Evolutionary conservation across 2,797 vertebrate species (phyloP), one percentile per base, ranked within the genome.

Genomic region (Moxostoma hubbsi): DNA sequence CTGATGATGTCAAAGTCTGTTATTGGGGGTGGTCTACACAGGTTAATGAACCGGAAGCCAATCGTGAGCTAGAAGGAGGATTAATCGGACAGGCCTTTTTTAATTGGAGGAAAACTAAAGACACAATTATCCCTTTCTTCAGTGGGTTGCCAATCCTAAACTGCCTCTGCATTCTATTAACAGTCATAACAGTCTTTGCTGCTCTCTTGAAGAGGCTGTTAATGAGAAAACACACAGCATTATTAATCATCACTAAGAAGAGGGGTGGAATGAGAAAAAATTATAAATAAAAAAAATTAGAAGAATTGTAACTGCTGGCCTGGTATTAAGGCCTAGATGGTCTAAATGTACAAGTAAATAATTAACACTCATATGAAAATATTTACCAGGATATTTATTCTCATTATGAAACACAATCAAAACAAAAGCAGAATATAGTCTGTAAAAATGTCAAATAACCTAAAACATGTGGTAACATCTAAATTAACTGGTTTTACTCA

Each of bases 171-270:
- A 63, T 71, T 66, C 46, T 49, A 57, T 85, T 90, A 88, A 92
- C 89, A 82, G 87, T 54, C 51, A 66, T 73, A 84, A 76, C 82
- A 85, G 83, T 83, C 86, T 79, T 68, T 78, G 81, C 71, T 76
- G 9, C 45, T 58, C 63, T 9, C 66, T 86, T 79, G 58, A 61
- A 81, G 73, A 11, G 4, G 49, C 55, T 57, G 82, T 70, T 72
- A 77, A 81, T 58, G 11, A 62, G 64, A 79, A 81, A 85, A 85
- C 77, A 80, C 75, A 79, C 79, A 79, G 68, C 64, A 55, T 73
- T 75, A 85, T 85, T 84, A 83, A 81, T 86, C 86, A 85, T 72
- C 13, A 6, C 75, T 57, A 54, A 9, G 15, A 73, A 87, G 76
- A 86, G 47, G 51, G 75, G 9, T 15, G 12, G 46, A 64, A 67